These are phyloP conservation scores for Acanthopleura granulata DNA, from an alignment of 2,888 invertebrate genomes.

Conservation along the genomic window DNA sequence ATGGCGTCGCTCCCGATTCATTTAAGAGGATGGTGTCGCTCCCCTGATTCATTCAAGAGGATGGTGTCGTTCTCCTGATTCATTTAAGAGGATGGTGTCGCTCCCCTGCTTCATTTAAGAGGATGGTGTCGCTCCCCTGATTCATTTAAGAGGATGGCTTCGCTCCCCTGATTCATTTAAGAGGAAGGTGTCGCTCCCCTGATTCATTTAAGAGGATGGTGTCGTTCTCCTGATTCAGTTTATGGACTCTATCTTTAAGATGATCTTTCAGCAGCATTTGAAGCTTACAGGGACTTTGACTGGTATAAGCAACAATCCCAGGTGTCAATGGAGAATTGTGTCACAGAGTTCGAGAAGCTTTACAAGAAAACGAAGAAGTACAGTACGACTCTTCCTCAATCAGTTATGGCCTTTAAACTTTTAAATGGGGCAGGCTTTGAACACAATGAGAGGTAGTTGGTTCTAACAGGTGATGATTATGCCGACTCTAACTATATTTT, in stretches of 20 bases:
- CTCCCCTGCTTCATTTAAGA: too few species aligned
- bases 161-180: too few species aligned
- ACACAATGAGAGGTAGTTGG: slow-evolving; percentile 19
- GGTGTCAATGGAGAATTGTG: slow-evolving; percentile 28
- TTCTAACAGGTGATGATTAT: slow-evolving; percentile 21
- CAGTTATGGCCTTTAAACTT: slow-evolving; percentile 29
- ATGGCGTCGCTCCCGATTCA: too few species aligned
- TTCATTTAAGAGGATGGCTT: too few species aligned
- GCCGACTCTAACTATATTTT: background rate
- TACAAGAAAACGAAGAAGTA: slow-evolving; percentile 25
- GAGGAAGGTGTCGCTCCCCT: too few species aligned
- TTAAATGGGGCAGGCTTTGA: slow-evolving; percentile 13
- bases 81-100: too few species aligned
- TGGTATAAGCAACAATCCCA: slow-evolving; percentile 21
- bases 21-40: too few species aligned
- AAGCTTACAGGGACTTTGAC: slow-evolving; percentile 31
- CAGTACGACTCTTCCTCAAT: slow-evolving; percentile 28
- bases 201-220: slow-evolving; percentile 28
- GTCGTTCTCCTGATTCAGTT: slow-evolving; percentile 22
- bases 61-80: too few species aligned
- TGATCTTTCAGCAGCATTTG: slow-evolving; percentile 30
- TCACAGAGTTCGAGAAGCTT: slow-evolving; percentile 29
- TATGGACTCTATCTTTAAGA: slow-evolving; percentile 30
- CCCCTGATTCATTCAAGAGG: too few species aligned
- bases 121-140: too few species aligned